Evolutionary conservation across 2,888 invertebrate species (phyloP), one percentile per base, ranked within the genome.

Genomic region (Malthinus flaveolus): DNA sequence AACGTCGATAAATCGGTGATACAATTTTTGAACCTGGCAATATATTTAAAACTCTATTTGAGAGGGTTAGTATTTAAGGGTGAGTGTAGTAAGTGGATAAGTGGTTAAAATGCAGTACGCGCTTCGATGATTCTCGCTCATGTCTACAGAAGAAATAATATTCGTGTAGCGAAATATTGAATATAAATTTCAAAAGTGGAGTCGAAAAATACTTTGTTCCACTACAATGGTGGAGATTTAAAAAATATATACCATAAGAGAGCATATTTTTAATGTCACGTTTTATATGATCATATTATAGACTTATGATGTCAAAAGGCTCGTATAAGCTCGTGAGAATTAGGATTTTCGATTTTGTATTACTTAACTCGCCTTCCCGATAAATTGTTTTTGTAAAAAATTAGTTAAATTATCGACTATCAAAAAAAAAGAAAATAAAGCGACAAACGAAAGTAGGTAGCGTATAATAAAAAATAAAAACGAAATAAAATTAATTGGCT

Each of bases 101-200:
- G 76, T 75, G 75, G 76, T 75, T 75, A 75, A 75, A 75, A 76
- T 76, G 75, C 75, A 74, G 70, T 75, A 68, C 67, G 72, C 76
- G 77, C 76, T 75, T 69, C 73, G 77, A 75, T 76, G 77, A 75
- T 74, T 72, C 71, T 72, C 71, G 73, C 66, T 74, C 74, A 70
- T 75, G 72, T 76, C 73, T 72, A 71, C 71, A 73, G 72, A 73
- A 68, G 71, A 71, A 74, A 74, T 70, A 67, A 68, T 69, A 69
- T 66, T 56, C 62, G 68, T 52, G 65, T 71, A 50, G n/a, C 36
- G 44, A 56, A 33, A 8, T 34, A 23, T 12, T 10, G 8, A 10
- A n/a, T 8, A 12, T 15, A 52, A 51, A 35, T 59, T 58, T 64
- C 62, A 32, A 34, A 58, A 39, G 15, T 12, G 9, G 34, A 8